Evolutionary conservation across 2,113 vertebrate species (phyloP).

Genomic region (Neomonachus schauinslandi): DNA sequence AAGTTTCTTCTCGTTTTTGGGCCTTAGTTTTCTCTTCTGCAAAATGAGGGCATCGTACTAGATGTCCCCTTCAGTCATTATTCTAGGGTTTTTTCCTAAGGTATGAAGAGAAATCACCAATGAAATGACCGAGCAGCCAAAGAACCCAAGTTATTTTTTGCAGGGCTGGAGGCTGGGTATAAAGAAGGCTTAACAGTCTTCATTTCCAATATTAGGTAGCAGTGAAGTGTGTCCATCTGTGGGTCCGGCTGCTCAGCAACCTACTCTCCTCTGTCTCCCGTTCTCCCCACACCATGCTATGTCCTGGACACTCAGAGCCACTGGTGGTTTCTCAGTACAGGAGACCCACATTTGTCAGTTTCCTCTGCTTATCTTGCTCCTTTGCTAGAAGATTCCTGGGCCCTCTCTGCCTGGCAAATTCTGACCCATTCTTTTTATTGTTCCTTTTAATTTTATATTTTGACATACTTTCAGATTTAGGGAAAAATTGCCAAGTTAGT

Average conservation of each 20-base stretch:
- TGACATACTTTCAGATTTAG: constrained; percentile 11
- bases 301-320: neutral
- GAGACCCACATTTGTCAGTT: neutral
- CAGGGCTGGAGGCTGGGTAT: neutral
- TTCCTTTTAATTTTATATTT: constrained; percentile 9
- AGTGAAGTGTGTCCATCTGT: neutral
- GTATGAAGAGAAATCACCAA: neutral
- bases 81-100: neutral
- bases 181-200: neutral
- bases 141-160: neutral
- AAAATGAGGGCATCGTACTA: neutral
- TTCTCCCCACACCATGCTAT: neutral
- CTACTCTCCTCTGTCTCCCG: too few species aligned
- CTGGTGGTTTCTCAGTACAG: neutral
- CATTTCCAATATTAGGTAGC: neutral
- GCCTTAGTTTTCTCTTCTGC: neutral
- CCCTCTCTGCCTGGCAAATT: neutral
- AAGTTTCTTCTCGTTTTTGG: neutral
- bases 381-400: neutral
- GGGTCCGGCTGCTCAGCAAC: neutral
- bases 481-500: constrained; percentile 3
- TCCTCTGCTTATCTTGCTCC: constrained; percentile 26
- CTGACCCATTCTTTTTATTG: neutral
- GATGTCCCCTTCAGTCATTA: neutral
- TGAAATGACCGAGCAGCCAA: neutral